Evolutionary conservation across 2,888 invertebrate species (phyloP).

Genomic region (Lampropteryx suffumata): DNA sequence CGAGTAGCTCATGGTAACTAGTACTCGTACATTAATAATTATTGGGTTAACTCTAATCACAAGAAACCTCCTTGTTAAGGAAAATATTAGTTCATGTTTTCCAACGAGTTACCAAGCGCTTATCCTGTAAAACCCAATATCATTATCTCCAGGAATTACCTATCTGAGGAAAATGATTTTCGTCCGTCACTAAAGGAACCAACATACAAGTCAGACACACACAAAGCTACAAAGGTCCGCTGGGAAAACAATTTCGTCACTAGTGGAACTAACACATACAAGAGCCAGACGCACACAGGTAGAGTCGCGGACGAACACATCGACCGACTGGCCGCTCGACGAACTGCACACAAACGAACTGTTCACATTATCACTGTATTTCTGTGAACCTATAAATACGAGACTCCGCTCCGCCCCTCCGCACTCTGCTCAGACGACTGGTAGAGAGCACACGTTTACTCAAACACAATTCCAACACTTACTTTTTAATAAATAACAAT

Average conservation of each 20-base stretch:
- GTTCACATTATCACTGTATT: slow-evolving; percentile 47
- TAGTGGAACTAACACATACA: slow-evolving; percentile 11
- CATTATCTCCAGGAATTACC: slow-evolving; percentile 33
- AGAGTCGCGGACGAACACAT: slow-evolving; percentile 23
- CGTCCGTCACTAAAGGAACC: slow-evolving; percentile 19
- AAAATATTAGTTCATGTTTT: slow-evolving; percentile 22
- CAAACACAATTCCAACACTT: slow-evolving; percentile 24
- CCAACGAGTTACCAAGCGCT: slow-evolving; percentile 25
- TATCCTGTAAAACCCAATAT: slow-evolving; percentile 28
- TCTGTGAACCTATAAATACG: slow-evolving; percentile 57
- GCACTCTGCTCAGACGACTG: slow-evolving; percentile 56
- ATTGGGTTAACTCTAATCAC: too few relatives aligned
- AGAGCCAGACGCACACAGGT: slow-evolving; percentile 26
- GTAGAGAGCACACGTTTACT: slow-evolving; percentile 47
- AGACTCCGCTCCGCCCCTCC: slow-evolving; percentile 47
- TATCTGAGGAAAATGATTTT: slow-evolving; percentile 35
- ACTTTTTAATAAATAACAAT: slow-evolving; percentile 21
- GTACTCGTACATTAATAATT: too few relatives aligned
- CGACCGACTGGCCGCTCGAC: slow-evolving; percentile 34
- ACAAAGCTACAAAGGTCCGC: slow-evolving; percentile 8
- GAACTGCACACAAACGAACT: slow-evolving; percentile 41
- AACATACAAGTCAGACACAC: slow-evolving; percentile 18
- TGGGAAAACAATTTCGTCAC: too few relatives aligned
- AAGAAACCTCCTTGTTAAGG: not conserved
- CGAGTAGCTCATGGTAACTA: too few relatives aligned